Base-by-base conservation (phyloP, 2,888 invertebrate species). In the Andrena flavipes region DNA sequence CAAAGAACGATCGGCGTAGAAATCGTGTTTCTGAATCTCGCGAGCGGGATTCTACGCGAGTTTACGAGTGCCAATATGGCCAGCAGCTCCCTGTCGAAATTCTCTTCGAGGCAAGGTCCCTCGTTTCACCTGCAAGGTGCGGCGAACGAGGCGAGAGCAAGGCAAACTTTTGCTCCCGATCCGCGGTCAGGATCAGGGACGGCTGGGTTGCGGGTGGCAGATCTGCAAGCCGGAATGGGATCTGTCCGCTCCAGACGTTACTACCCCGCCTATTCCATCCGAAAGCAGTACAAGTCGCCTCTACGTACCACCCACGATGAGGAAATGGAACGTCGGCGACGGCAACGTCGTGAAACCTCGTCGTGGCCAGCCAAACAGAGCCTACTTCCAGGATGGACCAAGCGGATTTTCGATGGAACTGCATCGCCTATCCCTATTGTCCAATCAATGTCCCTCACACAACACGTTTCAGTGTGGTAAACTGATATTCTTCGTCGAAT, bases 241-340 rank as follows among this genome's bases (percentile, higher is more conserved):
- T 93, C 93, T 93, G 93, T 93, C 93, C 91, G 93, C 87, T 92
- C 92, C 93, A 93, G 93, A 93, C 92, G 87, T 92, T 92, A 92
- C 88, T 87, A 88, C 86, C 84, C 86, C 86, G 85, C 81, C 87
- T 84, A 84, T 87, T 86, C 77, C 87, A 85, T 86, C 86, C 89
- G 76, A 85, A 86, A 89, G 85, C 87, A 74, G 78, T 79, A 70
- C 84, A 84, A 85, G 76, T 71, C 85, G 86, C 75, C 83, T 84
- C 84, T 76, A 83, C 84, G 84, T 84, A 82, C 84, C 86, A 87
- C 83, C 83, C 87, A 74, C 85, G 80, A 80, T 68, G 77, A 75
- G 79, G 76, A 85, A 85, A 84, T 79, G 80, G 79, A 76, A 82
- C 84, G 88, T 69, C 82, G 82, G 60, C 82, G 80, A 78, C 78